Percentiles rank a stretch among this genome's conserved stretches.
phyloP scores from a whole-genome alignment of 2,888 invertebrate species.

The Ellobium chinense region DNA sequence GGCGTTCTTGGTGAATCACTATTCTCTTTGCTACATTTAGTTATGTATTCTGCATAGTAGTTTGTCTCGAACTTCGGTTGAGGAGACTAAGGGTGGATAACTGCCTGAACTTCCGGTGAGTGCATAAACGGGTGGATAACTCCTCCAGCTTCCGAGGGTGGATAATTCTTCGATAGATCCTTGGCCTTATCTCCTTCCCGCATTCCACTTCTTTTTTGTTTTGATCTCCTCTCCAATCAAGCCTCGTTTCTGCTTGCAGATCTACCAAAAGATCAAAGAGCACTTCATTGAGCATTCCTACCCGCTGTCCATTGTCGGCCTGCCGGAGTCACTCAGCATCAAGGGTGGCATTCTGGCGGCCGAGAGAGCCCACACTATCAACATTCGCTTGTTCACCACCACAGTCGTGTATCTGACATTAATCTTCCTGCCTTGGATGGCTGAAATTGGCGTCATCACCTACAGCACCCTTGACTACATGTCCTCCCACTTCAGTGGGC shows the following conservation, averaged over 20 bases:
- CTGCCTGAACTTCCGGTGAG: no score
- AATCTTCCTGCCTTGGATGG: not conserved
- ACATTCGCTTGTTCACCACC: not conserved
- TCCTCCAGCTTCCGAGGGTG: no score
- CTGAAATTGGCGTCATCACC: not conserved
- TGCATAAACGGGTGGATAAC: no score
- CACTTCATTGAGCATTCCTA: not conserved
- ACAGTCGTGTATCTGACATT: not conserved
- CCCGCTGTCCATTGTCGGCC: not conserved
- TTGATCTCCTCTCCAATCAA: no score
- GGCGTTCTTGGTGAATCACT: no score
- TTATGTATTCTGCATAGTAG: no score
- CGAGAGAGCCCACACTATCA: not conserved
- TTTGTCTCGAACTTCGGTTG: no score
- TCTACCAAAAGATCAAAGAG: not conserved
- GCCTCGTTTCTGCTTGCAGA: not conserved
- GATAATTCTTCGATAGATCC: no score
- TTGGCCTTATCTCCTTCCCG: no score
- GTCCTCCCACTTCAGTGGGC: not conserved
- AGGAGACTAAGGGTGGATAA: no score
- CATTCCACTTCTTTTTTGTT: no score
- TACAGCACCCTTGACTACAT: not conserved
- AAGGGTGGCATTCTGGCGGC: not conserved
- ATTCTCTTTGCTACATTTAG: no score
- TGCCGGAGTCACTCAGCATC: not conserved